These are phyloP conservation scores for Corythaeola cristata DNA, from an alignment of 2,113 vertebrate species.

Conservation along the genomic window DNA sequence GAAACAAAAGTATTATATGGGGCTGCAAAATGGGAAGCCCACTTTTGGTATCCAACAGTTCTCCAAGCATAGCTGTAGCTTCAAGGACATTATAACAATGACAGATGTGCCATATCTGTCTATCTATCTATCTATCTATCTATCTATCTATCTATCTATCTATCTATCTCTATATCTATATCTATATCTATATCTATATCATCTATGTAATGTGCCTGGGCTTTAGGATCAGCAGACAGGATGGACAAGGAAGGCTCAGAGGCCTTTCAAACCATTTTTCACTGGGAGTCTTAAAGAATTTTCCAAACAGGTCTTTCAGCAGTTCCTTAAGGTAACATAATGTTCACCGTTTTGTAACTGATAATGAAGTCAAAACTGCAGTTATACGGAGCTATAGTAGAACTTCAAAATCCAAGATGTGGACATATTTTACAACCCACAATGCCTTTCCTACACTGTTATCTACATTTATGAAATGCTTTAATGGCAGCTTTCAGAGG, in stretches of 20 bases:
- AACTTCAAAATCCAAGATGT: background rate
- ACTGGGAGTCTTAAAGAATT: background rate
- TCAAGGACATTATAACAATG: accelerated
- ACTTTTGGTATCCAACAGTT: accelerated
- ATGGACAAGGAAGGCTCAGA: background rate
- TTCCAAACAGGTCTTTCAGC: background rate
- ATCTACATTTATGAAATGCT: background rate
- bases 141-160: too few species aligned
- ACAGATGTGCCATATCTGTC: accelerated
- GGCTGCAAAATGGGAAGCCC: background rate
- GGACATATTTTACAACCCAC: background rate
- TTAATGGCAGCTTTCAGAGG: background rate
- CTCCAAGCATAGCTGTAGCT: background rate
- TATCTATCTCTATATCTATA: too few species aligned
- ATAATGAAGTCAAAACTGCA: background rate
- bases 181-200: too few species aligned
- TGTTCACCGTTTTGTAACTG: background rate
- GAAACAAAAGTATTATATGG: background rate
- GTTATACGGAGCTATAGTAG: background rate
- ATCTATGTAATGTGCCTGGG: background rate
- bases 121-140: background rate
- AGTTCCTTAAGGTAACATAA: background rate
- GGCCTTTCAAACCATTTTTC: background rate
- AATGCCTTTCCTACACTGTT: background rate
- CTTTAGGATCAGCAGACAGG: background rate